Percentiles rank a stretch among this genome's conserved stretches.
These are phyloP conservation scores for Platorchestia sp. DNA, from an alignment of 1,140 invertebrate species.

Conservation along the genomic window DNA sequence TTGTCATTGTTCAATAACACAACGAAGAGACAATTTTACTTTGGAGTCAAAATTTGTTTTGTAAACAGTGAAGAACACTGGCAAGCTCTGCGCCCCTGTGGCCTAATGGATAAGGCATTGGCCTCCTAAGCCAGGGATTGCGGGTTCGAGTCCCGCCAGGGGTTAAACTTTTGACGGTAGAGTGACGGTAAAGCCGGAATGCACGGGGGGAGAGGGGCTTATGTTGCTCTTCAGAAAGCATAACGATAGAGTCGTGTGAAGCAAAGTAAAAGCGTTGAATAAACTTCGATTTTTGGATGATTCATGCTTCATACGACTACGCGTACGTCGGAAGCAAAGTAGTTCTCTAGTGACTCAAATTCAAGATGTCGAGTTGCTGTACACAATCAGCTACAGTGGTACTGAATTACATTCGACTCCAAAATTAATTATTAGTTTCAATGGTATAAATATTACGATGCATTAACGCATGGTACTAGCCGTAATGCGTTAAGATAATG, in stretches of 20 bases:
- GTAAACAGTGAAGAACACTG: no score
- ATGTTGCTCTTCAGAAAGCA: background rate
- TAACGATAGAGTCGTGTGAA: background rate
- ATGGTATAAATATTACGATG: background rate
- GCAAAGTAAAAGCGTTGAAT: background rate
- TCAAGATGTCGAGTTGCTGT: background rate
- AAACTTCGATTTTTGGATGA: background rate
- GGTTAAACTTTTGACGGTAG: background rate
- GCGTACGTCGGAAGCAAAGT: background rate
- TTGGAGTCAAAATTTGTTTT: no score
- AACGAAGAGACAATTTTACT: no score
- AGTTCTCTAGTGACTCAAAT: background rate
- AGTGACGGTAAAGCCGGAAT: no score
- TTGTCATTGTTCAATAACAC: no score
- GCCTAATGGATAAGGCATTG: slow-evolving; percentile 22
- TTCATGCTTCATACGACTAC: background rate
- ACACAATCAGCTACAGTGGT: background rate
- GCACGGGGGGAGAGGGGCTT: no score
- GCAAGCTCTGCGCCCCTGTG: background rate
- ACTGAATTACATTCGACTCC: background rate
- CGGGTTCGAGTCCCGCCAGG: slow-evolving; percentile 10
- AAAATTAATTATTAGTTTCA: background rate
- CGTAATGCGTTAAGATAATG: background rate
- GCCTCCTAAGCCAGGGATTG: slow-evolving; percentile 13
- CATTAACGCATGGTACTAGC: background rate